A percentile compares a stretch with the other conserved stretches of the same genome.
Evolutionary conservation across 2,113 vertebrate species (phyloP).

Genomic region (Echinops telfairi): DNA sequence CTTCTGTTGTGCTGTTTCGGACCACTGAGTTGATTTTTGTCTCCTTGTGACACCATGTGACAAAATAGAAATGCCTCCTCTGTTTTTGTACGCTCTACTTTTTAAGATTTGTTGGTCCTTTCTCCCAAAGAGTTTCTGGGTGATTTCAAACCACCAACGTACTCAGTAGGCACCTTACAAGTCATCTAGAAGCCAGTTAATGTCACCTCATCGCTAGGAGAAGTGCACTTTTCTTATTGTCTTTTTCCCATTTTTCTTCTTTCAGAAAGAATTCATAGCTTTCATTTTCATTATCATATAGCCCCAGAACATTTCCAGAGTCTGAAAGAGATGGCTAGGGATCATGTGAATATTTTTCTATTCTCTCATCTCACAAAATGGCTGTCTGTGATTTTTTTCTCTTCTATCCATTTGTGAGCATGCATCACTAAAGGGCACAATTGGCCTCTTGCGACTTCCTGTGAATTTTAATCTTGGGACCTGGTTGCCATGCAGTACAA

Average conservation of each 20-base stretch:
- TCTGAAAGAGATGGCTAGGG: not conserved
- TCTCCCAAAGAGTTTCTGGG: not conserved
- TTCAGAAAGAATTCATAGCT: not conserved
- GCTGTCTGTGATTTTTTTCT: not conserved
- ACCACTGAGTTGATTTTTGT: not conserved
- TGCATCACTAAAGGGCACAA: not conserved
- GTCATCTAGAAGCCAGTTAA: not conserved
- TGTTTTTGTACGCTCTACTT: not conserved
- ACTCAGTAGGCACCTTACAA: not conserved
- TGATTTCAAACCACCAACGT: not conserved
- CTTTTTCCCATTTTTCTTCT: not conserved
- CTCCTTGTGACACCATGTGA: not conserved
- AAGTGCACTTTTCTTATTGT: not conserved
- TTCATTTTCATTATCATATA: not conserved
- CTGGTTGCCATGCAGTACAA: not conserved
- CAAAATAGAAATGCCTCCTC: not conserved
- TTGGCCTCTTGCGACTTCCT: not conserved
- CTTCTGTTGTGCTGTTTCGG: not conserved
- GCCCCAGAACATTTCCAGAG: not conserved
- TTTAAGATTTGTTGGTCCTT: not conserved
- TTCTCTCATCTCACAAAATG: not conserved
- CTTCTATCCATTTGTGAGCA: not conserved
- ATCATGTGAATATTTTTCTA: constrained; percentile 19
- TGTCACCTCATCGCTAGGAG: not conserved
- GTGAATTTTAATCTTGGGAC: constrained; percentile 32